These are phyloP conservation scores for Azemiops feae DNA, from an alignment of 2,113 vertebrate species.

Conservation along the genomic window DNA sequence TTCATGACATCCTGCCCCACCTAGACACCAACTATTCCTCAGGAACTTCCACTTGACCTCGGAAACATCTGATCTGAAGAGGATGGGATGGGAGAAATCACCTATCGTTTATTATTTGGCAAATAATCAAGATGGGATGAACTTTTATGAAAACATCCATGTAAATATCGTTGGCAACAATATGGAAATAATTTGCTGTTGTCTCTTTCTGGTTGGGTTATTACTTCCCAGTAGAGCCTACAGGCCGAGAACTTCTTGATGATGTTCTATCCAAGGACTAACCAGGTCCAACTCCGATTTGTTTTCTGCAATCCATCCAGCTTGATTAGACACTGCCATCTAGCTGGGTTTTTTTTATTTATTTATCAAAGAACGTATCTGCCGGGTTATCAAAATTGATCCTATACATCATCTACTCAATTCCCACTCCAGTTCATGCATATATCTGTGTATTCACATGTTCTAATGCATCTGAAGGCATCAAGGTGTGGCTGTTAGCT, in stretches of 20 bases:
- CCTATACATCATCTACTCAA: not conserved
- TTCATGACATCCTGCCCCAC: constrained; percentile 2
- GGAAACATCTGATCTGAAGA: not conserved
- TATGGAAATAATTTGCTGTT: not conserved
- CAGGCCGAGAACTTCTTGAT: not conserved
- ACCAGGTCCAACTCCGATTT: not conserved
- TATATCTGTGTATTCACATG: not conserved
- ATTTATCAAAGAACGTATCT: constrained; percentile 10
- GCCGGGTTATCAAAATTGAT: constrained; percentile 49
- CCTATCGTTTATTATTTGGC: constrained; percentile 19
- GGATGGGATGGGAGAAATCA: not conserved
- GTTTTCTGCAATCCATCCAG: not conserved
- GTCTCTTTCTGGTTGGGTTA: not conserved
- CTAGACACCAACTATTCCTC: not conserved
- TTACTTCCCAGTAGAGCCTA: not conserved
- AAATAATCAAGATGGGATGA: constrained; percentile 25
- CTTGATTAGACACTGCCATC: not conserved
- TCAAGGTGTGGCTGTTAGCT: constrained; percentile 72
- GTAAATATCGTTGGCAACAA: not conserved
- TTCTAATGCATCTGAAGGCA: constrained; percentile 74
- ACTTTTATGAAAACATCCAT: not conserved
- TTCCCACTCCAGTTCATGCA: not conserved
- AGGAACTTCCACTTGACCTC: not conserved
- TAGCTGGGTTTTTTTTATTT: not conserved
- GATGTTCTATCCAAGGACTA: not conserved